Base-by-base conservation (phyloP, 2,113 vertebrate species). In the Antennarius striatus region DNA sequence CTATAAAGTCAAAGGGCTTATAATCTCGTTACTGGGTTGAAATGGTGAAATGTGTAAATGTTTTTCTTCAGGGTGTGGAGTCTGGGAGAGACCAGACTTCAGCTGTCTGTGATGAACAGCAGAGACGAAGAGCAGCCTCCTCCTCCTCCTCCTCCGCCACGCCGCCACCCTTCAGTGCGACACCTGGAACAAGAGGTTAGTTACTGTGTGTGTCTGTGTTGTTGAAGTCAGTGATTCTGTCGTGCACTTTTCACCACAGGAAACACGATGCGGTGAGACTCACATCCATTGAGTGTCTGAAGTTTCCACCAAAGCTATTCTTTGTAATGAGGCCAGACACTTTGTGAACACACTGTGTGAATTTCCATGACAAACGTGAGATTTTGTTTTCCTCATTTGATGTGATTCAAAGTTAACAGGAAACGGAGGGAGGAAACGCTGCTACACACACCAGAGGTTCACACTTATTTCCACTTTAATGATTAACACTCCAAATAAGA, bases 11-110 rank as follows among this genome's bases (percentile, higher is more conserved):
- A 22, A 22, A 22, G 22, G 22, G 22, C 22, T 22, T 2, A 2
- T 22, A 22, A 22, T 22, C 22, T 2, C 2, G 22, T 22, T 22
- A 22, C 22, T 2, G 22, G 22, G 2, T 22, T 22, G 22, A 22
- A 40, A 6, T 10, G 15, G 15, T 15, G 0, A 52, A 40, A 42
- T n/a, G 56, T 60, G 50, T 15, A 3, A 4, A 52, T 9, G 14
- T 63, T 29, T 63, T 51, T 17, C 1, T 80, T 76, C 70, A 93
- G 93, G 50, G 58, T 92, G 14, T 93, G 91, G 91, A 89, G 65
- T 71, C 71, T 91, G 42, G 83, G 79, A 57, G 93, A 93, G 56
- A 79, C 48, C 65, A 86, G 84, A 28, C 81, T 88, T 39, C 91
- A 92, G 71, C 43, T 90, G 58, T 80, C 83, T 14, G 69, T 83